Conservation (phyloP, 2,797 vertebrate genomes). For the Typhlichthys eigenmanni region DNA sequence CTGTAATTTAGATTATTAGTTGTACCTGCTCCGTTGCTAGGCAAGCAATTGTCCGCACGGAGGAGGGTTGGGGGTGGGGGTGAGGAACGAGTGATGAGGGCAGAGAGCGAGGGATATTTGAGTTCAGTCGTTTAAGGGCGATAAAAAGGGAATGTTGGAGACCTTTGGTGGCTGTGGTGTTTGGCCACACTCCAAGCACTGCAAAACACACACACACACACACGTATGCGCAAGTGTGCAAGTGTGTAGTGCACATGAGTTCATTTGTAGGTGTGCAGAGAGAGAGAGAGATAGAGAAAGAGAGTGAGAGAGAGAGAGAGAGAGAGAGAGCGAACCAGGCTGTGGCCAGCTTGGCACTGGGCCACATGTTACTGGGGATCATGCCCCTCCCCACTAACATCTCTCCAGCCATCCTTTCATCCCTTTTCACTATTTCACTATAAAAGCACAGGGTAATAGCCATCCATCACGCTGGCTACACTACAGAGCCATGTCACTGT, state of each 20-base stretch:
- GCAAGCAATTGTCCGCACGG: background rate
- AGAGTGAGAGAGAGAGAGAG: constrained; percentile 7
- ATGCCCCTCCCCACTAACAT: constrained; percentile 12
- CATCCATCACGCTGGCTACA: no score
- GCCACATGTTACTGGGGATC: constrained; percentile 51
- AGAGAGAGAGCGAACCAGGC: constrained; percentile 16
- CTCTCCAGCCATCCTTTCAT: background rate
- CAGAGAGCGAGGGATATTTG: constrained; percentile 13
- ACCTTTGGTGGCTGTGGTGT: constrained; percentile 32
- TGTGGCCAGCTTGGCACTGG: constrained; percentile 40
- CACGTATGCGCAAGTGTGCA: background rate
- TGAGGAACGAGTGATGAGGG: background rate
- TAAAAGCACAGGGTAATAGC: background rate
- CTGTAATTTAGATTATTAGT: background rate
- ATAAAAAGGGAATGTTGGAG: constrained; percentile 51
- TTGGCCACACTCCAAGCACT: constrained; percentile 42
- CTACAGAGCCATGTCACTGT: no score
- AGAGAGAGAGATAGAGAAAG: background rate
- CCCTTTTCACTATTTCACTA: constrained; percentile 17
- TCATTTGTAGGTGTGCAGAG: background rate
- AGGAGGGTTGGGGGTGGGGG: background rate
- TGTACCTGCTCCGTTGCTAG: constrained; percentile 35
- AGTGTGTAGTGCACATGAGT: background rate
- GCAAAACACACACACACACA: background rate
- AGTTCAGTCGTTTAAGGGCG: constrained; percentile 23